Evolutionary conservation across 2,797 vertebrate genomes (phyloP).

Genomic region (Acipenser oxyrinchus): DNA sequence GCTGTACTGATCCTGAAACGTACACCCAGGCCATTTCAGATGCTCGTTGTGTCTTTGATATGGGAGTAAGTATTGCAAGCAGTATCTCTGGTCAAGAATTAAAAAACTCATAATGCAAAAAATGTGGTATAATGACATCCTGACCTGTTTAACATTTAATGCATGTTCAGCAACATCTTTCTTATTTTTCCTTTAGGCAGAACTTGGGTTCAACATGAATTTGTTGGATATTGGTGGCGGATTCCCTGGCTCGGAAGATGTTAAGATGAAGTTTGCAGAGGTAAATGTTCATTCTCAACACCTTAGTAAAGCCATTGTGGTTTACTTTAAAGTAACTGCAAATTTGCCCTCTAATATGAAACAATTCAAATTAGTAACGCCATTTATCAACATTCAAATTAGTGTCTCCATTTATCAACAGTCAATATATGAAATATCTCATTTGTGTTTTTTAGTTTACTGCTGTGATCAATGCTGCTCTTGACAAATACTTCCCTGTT

Average conservation of each 20-base stretch:
- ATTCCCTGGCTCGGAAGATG: slow-evolving; percentile 87
- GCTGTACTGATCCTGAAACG: slow-evolving; percentile 82
- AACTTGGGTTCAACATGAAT: slow-evolving; percentile 83
- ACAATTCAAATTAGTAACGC: too few species aligned
- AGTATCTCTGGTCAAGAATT: too few species aligned
- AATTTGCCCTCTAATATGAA: too few species aligned
- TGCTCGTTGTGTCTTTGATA: slow-evolving; percentile 89
- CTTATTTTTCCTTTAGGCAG: slow-evolving; percentile 51
- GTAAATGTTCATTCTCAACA: slow-evolving; percentile 43
- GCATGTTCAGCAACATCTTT: not conserved
- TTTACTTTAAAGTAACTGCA: not conserved
- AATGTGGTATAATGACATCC: not conserved
- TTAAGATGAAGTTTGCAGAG: slow-evolving; percentile 94
- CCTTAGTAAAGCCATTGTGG: too few species aligned
- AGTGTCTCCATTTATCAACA: not conserved
- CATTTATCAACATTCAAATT: not conserved
- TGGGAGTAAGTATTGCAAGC: slow-evolving; percentile 71
- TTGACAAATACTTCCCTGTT: slow-evolving; percentile 87
- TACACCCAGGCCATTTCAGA: slow-evolving; percentile 84
- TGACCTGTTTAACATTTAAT: not conserved
- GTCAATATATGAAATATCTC: not conserved
- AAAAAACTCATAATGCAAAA: not conserved
- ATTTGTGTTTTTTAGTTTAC: slow-evolving; percentile 62
- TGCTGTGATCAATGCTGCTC: slow-evolving; percentile 76
- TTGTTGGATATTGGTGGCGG: slow-evolving; percentile 93